These are phyloP conservation scores for Gastrophryne carolinensis DNA, from an alignment of 2,797 vertebrate species.

Conservation along the genomic window DNA sequence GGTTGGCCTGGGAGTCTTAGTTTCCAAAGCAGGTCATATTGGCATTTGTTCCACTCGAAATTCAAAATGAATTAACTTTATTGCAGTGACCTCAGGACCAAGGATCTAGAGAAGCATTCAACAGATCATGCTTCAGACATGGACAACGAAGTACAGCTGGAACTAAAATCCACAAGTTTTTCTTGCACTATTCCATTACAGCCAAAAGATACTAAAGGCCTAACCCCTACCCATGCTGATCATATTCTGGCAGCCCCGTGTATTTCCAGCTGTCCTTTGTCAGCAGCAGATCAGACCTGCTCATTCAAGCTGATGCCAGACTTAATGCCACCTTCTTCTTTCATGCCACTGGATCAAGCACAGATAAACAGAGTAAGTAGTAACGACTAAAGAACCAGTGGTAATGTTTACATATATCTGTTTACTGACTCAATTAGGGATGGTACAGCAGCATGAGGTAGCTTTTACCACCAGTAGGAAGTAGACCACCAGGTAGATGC, in stretches of 20 bases:
- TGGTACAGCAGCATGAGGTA: too few species aligned
- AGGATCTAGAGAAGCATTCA: not conserved
- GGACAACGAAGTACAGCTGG: not conserved
- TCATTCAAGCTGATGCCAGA: slow-evolving; percentile 38
- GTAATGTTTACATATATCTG: too few species aligned
- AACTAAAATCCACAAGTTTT: not conserved
- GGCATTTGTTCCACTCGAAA: too few species aligned
- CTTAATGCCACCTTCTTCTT: slow-evolving; percentile 72
- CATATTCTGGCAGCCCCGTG: not conserved
- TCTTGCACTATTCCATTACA: not conserved
- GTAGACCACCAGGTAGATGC: too few species aligned
- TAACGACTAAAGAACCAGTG: too few species aligned
- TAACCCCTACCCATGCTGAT: not conserved
- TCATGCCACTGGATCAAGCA: slow-evolving; percentile 52
- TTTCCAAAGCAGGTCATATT: too few species aligned
- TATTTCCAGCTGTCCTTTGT: not conserved
- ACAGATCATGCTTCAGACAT: not conserved
- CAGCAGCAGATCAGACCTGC: not conserved
- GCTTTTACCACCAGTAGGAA: too few species aligned
- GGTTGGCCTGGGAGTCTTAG: too few species aligned
- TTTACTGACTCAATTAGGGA: too few species aligned
- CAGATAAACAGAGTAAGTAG: slow-evolving; percentile 22
- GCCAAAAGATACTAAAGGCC: not conserved
- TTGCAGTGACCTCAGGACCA: not conserved
- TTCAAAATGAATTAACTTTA: too few species aligned